A percentile compares a stretch with the other conserved stretches of the same genome.
phyloP scores from a whole-genome alignment of 23 tunicate species.

The Styela clava region DNA sequence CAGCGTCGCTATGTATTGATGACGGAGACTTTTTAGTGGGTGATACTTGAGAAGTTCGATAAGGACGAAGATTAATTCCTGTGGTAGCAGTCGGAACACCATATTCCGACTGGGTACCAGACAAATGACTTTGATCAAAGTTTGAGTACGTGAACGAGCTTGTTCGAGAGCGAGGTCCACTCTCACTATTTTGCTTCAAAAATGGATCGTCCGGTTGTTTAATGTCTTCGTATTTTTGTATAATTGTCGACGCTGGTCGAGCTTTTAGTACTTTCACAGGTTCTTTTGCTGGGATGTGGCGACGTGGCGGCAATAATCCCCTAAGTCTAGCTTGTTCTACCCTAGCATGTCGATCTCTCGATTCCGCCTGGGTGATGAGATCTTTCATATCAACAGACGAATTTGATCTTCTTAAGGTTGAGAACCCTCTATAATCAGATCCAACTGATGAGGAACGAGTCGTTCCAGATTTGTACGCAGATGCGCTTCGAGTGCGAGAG shows the following conservation, averaged over 20 bases:
- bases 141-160: neutral
- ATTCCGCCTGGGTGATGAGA: slow-evolving; percentile 44
- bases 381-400: slow-evolving; percentile 38
- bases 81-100: neutral
- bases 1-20: slow-evolving; percentile 21
- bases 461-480: slow-evolving; percentile 15
- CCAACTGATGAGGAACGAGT: slow-evolving; percentile 15
- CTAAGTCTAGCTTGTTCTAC: slow-evolving; percentile 57
- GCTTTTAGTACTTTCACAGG: slow-evolving; percentile 18
- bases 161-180: neutral
- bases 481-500: slow-evolving; percentile 40
- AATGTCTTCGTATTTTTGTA: slow-evolving; percentile 24
- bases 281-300: slow-evolving; percentile 26
- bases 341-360: slow-evolving; percentile 50
- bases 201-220: slow-evolving; percentile 19
- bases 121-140: neutral
- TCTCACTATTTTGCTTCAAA: neutral
- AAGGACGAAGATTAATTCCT: neutral
- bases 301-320: slow-evolving; percentile 52
- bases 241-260: slow-evolving; percentile 39
- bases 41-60: neutral
- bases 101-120: slow-evolving; percentile 3
- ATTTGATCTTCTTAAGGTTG: slow-evolving; percentile 33
- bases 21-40: slow-evolving; percentile 1
- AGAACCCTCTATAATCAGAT: neutral